Conservation (phyloP, 2,113 vertebrate genomes). For the Scomber japonicus region DNA sequence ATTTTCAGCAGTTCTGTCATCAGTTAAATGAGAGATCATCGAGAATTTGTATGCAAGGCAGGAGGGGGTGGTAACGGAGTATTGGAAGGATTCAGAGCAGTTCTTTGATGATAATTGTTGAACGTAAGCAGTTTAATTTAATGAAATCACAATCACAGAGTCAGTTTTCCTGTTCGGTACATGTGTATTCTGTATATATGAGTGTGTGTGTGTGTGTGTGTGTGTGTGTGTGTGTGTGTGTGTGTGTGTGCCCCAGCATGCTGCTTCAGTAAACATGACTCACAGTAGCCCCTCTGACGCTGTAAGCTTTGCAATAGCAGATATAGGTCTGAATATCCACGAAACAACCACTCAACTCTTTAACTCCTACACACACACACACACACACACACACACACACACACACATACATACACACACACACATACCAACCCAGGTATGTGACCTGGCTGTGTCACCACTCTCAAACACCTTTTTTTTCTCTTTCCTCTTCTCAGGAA, state of each 20-base stretch:
- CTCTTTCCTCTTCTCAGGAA: conserved; percentile 8
- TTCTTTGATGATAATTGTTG: background rate
- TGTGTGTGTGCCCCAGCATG: conserved; percentile 48
- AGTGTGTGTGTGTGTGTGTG: conserved; percentile 5
- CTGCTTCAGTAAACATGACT: conserved; percentile 59
- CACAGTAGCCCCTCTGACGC: conserved; percentile 40
- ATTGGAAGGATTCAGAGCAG: background rate
- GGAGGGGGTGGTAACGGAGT: too few relatives aligned
- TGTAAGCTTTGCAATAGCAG: conserved; percentile 35
- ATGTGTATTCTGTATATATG: conserved; percentile 18
- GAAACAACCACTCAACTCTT: conserved; percentile 8
- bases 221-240: conserved; percentile 17
- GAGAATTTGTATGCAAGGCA: too few relatives aligned
- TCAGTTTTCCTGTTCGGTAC: conserved; percentile 3
- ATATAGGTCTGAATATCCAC: conserved; percentile 30
- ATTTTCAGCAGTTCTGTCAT: conserved; percentile 30
- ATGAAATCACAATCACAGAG: background rate
- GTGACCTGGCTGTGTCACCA: conserved; percentile 15
- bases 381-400: conserved; percentile 24
- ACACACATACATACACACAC: conserved; percentile 8
- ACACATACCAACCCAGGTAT: conserved; percentile 2
- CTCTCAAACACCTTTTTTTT: conserved; percentile 4
- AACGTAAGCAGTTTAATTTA: background rate
- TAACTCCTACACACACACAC: conserved; percentile 14
- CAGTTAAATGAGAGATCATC: conserved; percentile 32